Evolutionary conservation across 2,888 invertebrate genomes (phyloP).

Genomic region (Zaprionus obscuricornis): DNA sequence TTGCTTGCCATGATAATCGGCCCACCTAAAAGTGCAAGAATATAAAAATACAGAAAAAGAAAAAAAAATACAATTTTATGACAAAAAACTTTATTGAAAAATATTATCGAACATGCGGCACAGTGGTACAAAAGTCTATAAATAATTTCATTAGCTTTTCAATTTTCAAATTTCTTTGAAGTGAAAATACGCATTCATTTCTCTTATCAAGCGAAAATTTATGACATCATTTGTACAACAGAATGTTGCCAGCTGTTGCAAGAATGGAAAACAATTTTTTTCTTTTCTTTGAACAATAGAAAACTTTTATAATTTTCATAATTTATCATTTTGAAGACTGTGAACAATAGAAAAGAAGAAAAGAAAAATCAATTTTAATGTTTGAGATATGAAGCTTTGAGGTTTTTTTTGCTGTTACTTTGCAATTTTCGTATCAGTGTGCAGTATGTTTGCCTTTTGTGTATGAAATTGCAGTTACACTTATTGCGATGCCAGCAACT

Average conservation of each 20-base stretch:
- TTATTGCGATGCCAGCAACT: conserved; percentile 47
- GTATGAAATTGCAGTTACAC: conserved; percentile 53
- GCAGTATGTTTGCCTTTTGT: conserved; percentile 25
- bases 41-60: not conserved
- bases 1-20: conserved; percentile 83
- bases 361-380: not conserved
- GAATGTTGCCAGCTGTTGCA: conserved; percentile 16
- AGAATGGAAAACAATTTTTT: conserved; percentile 23
- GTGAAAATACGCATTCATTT: not conserved
- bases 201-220: conserved; percentile 20
- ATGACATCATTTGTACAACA: conserved; percentile 29
- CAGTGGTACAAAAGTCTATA: no score
- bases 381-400: not conserved
- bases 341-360: conserved; percentile 1
- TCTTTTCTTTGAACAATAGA: no score
- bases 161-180: no score
- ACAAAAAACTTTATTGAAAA: not conserved
- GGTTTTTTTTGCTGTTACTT: not conserved
- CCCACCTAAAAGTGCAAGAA: conserved; percentile 69
- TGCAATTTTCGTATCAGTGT: conserved; percentile 15
- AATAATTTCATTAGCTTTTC: no score
- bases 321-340: conserved; percentile 25
- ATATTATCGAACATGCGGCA: no score
- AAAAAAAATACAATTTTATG: not conserved
- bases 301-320: conserved; percentile 9